A percentile compares a stretch with the other conserved stretches of the same genome.
Evolutionary conservation across 1,140 invertebrate species (phyloP).

Genomic region (Druon quercuslanigerum): DNA sequence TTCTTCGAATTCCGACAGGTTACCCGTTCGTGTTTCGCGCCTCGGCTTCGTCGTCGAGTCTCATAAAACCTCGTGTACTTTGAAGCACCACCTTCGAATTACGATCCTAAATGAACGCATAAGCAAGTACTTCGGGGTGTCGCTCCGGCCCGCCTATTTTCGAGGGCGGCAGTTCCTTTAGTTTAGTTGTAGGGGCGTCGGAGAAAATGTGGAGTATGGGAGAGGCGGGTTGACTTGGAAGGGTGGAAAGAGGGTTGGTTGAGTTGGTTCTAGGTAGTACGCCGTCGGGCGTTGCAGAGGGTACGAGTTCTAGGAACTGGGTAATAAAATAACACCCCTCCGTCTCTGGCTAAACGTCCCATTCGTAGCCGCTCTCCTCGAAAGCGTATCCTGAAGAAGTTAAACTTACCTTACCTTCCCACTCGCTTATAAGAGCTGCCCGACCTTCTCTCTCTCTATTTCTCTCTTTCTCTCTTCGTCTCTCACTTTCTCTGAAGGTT

Average conservation of each 20-base stretch:
- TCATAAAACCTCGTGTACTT: conserved; percentile 39
- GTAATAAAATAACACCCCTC: conserved; percentile 68
- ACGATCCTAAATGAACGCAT: conserved; percentile 52
- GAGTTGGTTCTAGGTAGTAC: conserved; percentile 45
- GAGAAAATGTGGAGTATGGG: conserved; percentile 44
- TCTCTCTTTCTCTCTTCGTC: too few species aligned
- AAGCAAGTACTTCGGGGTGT: conserved; percentile 42
- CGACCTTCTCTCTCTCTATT: not conserved
- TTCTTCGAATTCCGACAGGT: not conserved
- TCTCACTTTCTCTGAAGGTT: not conserved
- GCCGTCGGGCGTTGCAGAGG: conserved; percentile 54
- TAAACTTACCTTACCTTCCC: conserved; percentile 55
- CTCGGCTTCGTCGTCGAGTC: conserved; percentile 38
- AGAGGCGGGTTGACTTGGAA: not conserved
- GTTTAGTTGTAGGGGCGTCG: conserved; percentile 43
- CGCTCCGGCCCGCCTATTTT: conserved; percentile 38
- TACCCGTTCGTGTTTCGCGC: conserved; percentile 40
- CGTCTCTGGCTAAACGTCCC: conserved; percentile 55
- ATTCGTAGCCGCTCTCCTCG: conserved; percentile 40
- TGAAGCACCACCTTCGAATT: conserved; percentile 49
- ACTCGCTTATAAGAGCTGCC: not conserved
- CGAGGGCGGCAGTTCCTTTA: conserved; percentile 45
- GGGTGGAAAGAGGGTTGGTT: conserved; percentile 37
- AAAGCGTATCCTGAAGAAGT: conserved; percentile 50
- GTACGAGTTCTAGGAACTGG: conserved; percentile 53